These are phyloP conservation scores for Apis cerana DNA, from an alignment of 1,140 invertebrate genomes.

Conservation along the genomic window DNA sequence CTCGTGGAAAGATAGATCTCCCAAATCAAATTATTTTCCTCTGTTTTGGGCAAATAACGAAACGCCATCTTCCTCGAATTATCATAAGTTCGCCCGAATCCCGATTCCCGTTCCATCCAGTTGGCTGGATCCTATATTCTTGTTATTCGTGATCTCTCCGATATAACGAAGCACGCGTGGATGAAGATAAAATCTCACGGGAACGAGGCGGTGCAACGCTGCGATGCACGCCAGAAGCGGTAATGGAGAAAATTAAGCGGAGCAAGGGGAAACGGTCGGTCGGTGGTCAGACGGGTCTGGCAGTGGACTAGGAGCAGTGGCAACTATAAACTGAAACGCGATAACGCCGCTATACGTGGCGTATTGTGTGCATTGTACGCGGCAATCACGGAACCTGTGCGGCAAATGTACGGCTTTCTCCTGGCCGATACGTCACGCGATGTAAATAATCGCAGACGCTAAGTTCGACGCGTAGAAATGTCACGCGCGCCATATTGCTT, in stretches of 20 bases:
- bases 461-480: constrained; percentile 4
- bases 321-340: constrained; percentile 36
- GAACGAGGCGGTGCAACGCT: neutral
- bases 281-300: constrained; percentile 21
- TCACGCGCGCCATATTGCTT: neutral
- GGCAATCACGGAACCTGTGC: constrained; percentile 7
- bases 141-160: no score
- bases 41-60: no score
- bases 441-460: constrained; percentile 55
- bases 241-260: constrained; percentile 18
- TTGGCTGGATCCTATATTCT: neutral
- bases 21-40: no score
- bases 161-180: neutral
- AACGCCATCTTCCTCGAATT: no score
- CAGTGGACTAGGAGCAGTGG: neutral
- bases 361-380: constrained; percentile 46
- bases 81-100: no score
- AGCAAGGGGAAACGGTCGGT: constrained; percentile 4
- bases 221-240: neutral
- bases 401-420: neutral
- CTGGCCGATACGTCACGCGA: constrained; percentile 52
- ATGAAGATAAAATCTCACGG: neutral
- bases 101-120: neutral
- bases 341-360: constrained; percentile 26
- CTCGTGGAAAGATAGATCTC: no score